Conservation (phyloP, 2,113 vertebrate genomes). For the Ophthalmolycus amberensis region DNA sequence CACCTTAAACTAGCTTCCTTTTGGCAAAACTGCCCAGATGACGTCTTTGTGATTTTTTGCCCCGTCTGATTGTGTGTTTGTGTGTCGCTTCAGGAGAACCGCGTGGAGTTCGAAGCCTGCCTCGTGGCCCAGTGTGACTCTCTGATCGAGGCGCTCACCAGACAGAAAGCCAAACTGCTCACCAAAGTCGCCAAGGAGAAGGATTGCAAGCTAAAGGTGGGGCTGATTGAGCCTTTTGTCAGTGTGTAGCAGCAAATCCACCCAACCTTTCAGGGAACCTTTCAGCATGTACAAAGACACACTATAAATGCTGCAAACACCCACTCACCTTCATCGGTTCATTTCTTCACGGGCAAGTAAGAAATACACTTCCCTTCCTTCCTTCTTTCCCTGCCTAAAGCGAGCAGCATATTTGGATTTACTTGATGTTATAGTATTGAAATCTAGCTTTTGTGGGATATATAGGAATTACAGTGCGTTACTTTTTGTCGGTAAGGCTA, state of each 20-base stretch:
- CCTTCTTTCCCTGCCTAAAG: not conserved
- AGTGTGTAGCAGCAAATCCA: not conserved
- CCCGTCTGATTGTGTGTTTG: slow-evolving; percentile 2
- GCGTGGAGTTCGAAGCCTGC: slow-evolving; percentile 96
- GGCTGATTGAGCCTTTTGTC: not conserved
- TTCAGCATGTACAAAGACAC: not conserved
- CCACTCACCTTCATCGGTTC: not conserved
- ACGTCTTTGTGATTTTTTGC: not conserved
- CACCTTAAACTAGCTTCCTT: not conserved
- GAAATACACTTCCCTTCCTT: not conserved
- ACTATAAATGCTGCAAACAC: not conserved
- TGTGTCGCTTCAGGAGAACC: slow-evolving; percentile 87
- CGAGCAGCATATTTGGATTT: not conserved
- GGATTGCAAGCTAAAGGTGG: slow-evolving; percentile 96
- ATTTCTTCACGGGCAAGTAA: not conserved
- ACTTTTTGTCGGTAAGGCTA: too few relatives aligned
- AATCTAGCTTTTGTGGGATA: not conserved
- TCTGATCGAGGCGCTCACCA: slow-evolving; percentile 94
- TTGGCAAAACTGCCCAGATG: not conserved
- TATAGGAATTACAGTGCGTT: too few relatives aligned
- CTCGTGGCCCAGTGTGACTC: slow-evolving; percentile 98
- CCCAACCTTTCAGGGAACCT: not conserved
- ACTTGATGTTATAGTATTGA: not conserved
- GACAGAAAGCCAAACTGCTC: slow-evolving; percentile 98
- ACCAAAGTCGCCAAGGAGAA: slow-evolving; percentile 98